Base-by-base conservation (phyloP, 2,888 invertebrate genomes). In the Epirrita christyi region DNA sequence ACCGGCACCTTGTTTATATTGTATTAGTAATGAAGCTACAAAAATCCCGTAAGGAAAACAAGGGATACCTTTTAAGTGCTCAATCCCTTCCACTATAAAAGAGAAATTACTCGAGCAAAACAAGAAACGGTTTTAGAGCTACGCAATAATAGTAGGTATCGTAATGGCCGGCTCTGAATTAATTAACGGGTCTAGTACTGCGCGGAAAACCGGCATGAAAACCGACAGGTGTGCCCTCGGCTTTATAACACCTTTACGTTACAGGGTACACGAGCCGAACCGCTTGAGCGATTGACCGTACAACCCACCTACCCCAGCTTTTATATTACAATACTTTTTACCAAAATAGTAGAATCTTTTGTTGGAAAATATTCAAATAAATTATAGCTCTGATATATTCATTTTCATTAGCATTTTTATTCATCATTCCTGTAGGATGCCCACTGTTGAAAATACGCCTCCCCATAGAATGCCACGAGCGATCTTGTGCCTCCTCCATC, bases 181-280 rank as follows among this genome's bases (percentile, higher is more conserved):
- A 88, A 88, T 89, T 90, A 86, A 77, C 80, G 77, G 72, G 72
- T 78, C 79, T 78, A 75, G 77, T 71, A 79, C 74, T 71, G 75
- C 69, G 74, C 71, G 71, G 67, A 72, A 54, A 54, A 10, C 47
- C 48, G 28, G 56, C 54, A 44, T 70, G 68, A 73, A 52, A 55
- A 34, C 55, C 51, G 49, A 52, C 54, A 50, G 88, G 87, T 89
- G 88, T 83, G 81, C 72, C 73, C 71, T 72, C 66, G 76, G 79
- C 85, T 86, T 88, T 86, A 86, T 80, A 81, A 74, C 77, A 73
- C 82, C 78, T 86, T 88, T 85, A 86, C 75, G 73, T 67, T 71
- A 70, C 74, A 71, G 67, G 80, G 76, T 79, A 79, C 78, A 78
- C 68, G 70, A 77, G 66, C 71, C 72, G 78, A 72, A 73, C 71